Conservation (phyloP, 2,113 vertebrate genomes). For the Prunella fulvescens region DNA sequence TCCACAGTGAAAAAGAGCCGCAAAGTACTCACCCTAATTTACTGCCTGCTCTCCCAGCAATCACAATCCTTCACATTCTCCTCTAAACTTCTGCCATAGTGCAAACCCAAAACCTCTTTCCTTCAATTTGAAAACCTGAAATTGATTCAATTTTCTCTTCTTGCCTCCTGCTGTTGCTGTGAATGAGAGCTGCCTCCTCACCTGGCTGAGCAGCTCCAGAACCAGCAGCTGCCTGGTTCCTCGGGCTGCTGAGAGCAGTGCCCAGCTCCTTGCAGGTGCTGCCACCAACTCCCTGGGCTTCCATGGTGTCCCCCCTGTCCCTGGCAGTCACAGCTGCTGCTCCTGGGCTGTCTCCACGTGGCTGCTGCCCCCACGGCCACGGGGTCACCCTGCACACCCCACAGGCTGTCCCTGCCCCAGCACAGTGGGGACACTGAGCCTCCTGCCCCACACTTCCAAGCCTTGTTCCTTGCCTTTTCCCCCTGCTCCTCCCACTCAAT, state of each 20-base stretch:
- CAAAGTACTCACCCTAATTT: background rate
- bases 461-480: background rate
- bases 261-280: background rate
- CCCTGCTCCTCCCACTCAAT: background rate
- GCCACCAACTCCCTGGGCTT: background rate
- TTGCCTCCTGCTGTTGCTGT: background rate
- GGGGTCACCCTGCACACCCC: background rate
- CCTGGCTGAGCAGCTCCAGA: background rate
- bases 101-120: background rate
- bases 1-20: background rate
- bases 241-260: rapidly evolving
- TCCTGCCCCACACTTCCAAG: background rate
- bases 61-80: background rate
- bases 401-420: rapidly evolving
- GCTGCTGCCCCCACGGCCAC: background rate
- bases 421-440: rapidly evolving
- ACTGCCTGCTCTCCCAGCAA: background rate
- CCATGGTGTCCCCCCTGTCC: background rate
- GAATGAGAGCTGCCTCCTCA: background rate
- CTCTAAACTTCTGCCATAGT: background rate
- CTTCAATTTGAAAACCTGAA: background rate
- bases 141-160: background rate
- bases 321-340: rapidly evolving
- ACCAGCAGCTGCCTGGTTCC: rapidly evolving
- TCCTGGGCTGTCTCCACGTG: too few species aligned